Base-by-base conservation (phyloP, 1,140 invertebrate genomes). In the Neodiprion pinetum region DNA sequence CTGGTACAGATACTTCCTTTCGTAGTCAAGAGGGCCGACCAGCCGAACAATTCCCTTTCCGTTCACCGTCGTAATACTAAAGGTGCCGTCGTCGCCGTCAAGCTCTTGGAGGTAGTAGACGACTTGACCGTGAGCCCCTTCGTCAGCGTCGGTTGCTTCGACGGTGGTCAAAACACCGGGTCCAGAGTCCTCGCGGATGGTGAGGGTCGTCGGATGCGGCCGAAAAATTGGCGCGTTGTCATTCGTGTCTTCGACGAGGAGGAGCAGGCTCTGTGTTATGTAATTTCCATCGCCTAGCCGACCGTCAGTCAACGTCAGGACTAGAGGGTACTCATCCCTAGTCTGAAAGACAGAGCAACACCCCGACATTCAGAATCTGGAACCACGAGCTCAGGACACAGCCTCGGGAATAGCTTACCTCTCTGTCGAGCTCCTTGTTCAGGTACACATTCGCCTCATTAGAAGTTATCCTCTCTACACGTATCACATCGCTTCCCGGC, bases 181-280 rank as follows among this genome's bases (percentile, higher is more conserved):
- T 1, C 90, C 86, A 53, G 93, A 92, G 85, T 97, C 93, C 89
- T 98, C 96, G 69, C 90, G 91, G 4, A 97, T 90, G 71, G 92
- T 93, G 70, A 98, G 89, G 48, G 95, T 94, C 7, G 94, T 92
- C 75, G 94, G 94, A 88, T 96, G 96, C 12, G 95, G 93, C 80
- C 94, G 92, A 86, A 97, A 98, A 70, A 96, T 91, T 5, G 96
- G 96, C 75, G 93, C 92, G 89, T 96, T 96, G 88, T 98, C 96
- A 81, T 98, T 98, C 10, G 96, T 93, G 85, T 98, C 96, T 88
- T 97, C 96, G 0, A 98, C 95, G 69, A 97, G 89, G 14, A 97
- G 87, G 72, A 97, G 88, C 72, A 98, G 91, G 82, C 95, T 96
- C 88, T 97, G 96, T 7, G 95, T 97, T 74, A 98, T 94, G 87